Base-by-base conservation (phyloP, 2,888 invertebrate species). In the Drosophila aldrichi region DNA sequence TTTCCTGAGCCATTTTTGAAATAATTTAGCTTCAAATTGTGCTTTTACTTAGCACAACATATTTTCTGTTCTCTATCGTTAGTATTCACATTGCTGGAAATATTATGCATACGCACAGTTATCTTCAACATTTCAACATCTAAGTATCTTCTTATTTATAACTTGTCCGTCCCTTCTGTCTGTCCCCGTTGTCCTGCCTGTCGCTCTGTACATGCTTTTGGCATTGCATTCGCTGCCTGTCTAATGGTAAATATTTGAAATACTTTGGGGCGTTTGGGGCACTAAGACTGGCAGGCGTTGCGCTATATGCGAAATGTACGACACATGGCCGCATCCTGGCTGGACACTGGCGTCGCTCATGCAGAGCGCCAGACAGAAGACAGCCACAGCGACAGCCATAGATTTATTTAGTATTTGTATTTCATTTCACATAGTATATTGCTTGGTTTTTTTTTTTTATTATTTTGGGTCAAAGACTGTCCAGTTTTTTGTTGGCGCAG, bases 311-410 rank as follows among this genome's bases (percentile, higher is more conserved):
- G 48, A 59, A 68, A 70, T 70, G 62, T 52, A n/a, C 70, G 68
- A 68, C 74, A 76, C 73, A 72, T 72, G 72, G 66, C 56, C 77
- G 58, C 63, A 76, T 79, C 65, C 74, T 81, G 78, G 61, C 74
- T 72, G 79, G 81, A 87, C 89, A 89, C 58, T 86, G 88, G 90
- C 90, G 83, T 76, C 85, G 73, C 59, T 67, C 89, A 77, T 82
- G 83, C 82, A 74, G 89, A n/a, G 82, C 62, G 49, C 57, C 69
- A 74, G 73, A 67, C 75, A 61, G 34, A 54, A 67, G 70, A 65
- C 75, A 59, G 32, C 61, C 44, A 12, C 49, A 58, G 51, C 51
- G 57, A 29, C 52, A 56, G 25, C 67, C 59, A 48, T 51, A 81
- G 81, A 84, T 84, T 88, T 84, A 84, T 88, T 76, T 74, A 61